A percentile compares a stretch with the other conserved stretches of the same genome.
Conservation (phyloP, 2,797 vertebrate species). For the Phataginus tricuspis region DNA sequence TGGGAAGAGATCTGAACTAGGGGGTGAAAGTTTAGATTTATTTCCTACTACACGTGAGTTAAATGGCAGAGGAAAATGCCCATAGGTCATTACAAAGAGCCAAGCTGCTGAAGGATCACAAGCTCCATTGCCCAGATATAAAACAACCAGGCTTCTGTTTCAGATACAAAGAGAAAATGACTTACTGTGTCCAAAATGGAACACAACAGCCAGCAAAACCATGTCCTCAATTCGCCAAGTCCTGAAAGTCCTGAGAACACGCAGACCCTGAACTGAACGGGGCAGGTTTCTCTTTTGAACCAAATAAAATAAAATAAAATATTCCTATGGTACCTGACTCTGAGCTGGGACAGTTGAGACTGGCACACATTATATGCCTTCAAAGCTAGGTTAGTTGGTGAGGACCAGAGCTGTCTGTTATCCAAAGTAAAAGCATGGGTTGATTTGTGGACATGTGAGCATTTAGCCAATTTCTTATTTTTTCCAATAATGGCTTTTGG, state of each 20-base stretch:
- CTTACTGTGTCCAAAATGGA: background rate
- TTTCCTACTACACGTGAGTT: background rate
- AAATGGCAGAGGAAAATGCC: slow-evolving; percentile 23
- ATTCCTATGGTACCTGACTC: background rate
- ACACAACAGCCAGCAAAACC: background rate
- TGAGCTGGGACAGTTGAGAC: background rate
- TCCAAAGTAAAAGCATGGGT: background rate
- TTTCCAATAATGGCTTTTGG: background rate
- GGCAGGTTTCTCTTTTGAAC: background rate
- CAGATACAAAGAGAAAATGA: slow-evolving; percentile 33
- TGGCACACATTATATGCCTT: too few relatives aligned
- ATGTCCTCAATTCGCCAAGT: background rate
- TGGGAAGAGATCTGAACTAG: background rate
- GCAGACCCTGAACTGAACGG: background rate
- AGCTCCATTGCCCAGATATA: background rate
- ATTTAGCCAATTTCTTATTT: slow-evolving; percentile 23
- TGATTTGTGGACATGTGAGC: background rate
- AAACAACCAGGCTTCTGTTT: slow-evolving; percentile 59
- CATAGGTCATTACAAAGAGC: slow-evolving; percentile 41
- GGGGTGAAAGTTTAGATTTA: background rate
- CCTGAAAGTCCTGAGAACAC: background rate
- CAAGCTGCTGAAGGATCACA: slow-evolving; percentile 36
- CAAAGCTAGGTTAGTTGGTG: background rate
- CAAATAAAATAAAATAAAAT: background rate
- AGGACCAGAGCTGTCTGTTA: background rate